These are phyloP conservation scores for Acanthis flammea DNA, from an alignment of 2,797 vertebrate genomes.

Conservation along the genomic window DNA sequence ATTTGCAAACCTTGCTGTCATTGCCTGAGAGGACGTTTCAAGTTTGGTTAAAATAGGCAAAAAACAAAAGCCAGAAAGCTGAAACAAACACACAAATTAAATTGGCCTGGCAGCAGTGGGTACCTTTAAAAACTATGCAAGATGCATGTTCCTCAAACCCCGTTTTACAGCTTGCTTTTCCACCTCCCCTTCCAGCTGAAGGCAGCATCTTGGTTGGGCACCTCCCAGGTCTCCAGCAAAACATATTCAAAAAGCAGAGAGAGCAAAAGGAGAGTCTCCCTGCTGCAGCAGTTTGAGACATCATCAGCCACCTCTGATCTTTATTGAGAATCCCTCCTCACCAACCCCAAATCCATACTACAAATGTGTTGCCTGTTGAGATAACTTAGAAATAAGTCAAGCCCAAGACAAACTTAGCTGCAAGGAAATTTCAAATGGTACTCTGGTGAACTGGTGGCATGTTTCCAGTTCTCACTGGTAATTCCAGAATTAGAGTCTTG, in stretches of 20 bases:
- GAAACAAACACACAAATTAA: not conserved
- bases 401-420: not conserved
- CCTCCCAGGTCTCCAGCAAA: not conserved
- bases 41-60: not conserved
- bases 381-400: not conserved
- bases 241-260: not conserved
- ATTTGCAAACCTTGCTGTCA: not conserved
- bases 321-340: not conserved
- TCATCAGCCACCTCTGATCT: not conserved
- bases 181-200: not conserved
- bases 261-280: not conserved
- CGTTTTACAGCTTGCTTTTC: not conserved
- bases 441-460: not conserved
- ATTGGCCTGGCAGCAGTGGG: not conserved
- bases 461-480: not conserved
- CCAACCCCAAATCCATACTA: not conserved
- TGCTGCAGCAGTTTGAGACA: not conserved
- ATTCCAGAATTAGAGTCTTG: not conserved
- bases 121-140: not conserved
- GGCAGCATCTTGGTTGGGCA: not conserved
- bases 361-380: not conserved
- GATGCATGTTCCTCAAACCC: fast-evolving
- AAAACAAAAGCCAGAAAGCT: not conserved
- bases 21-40: not conserved
- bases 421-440: not conserved